phyloP scores from a whole-genome alignment of 2,888 invertebrate genomes.

The Leptinotarsa juncta region DNA sequence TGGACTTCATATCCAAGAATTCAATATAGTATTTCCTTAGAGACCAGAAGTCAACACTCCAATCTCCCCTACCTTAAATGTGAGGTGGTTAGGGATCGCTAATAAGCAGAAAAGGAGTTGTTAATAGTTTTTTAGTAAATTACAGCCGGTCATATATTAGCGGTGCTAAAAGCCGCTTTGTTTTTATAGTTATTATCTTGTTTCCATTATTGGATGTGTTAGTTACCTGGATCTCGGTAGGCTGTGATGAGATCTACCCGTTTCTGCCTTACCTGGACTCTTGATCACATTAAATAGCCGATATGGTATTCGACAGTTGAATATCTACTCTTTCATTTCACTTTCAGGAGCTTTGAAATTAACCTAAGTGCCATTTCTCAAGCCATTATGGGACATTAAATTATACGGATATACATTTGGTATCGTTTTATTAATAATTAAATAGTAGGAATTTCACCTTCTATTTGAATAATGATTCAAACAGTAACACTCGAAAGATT shows the following conservation, averaged over 20 bases:
- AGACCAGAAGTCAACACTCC: conserved; percentile 19
- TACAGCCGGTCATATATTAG: conserved; percentile 56
- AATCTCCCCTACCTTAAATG: conserved; percentile 27
- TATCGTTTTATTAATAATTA: background rate
- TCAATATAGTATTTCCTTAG: too few relatives aligned
- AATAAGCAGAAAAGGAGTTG: conserved; percentile 58
- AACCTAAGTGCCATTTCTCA: conserved; percentile 43
- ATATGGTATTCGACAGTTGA: conserved; percentile 32
- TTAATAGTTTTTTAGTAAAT: conserved; percentile 58
- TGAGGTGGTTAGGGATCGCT: conserved; percentile 47
- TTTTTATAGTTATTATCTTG: conserved; percentile 62
- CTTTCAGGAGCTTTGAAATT: conserved; percentile 45
- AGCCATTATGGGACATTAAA: conserved; percentile 37
- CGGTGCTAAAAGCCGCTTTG: conserved; percentile 59
- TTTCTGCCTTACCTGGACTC: conserved; percentile 44
- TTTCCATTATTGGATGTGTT: conserved; percentile 61
- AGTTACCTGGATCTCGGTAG: conserved; percentile 56
- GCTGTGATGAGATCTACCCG: conserved; percentile 54
- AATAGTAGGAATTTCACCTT: background rate
- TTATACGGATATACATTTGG: conserved; percentile 29
- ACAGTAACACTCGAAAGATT: background rate
- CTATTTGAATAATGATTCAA: background rate
- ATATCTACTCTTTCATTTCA: conserved; percentile 39
- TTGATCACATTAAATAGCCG: conserved; percentile 39
- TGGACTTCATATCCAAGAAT: too few relatives aligned